Base-by-base conservation (phyloP, 2,888 invertebrate species). In the Rhagium mordax region DNA sequence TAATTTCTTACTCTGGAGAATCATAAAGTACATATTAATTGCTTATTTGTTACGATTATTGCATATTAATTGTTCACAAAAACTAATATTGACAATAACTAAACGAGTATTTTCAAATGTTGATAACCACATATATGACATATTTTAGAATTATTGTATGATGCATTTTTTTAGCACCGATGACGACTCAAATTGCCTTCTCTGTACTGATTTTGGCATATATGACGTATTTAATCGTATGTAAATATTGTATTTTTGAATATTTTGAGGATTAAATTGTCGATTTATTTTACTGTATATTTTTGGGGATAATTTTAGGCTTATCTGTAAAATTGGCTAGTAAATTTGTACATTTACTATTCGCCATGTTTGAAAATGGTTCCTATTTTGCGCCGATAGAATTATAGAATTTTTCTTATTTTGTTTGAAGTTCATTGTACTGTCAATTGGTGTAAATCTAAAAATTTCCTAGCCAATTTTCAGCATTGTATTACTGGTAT, bases 241-340 rank as follows among this genome's bases (percentile, higher is more conserved):
- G 81, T 71, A 83, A 82, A 83, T 78, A 82, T 78, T 81, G 78
- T 81, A 79, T 74, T 79, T 79, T 75, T 27, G 65, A 73, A 65
- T 64, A 73, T 62, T 70, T 71, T 71, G 62, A 27, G 15, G 7
- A 47, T 69, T 75, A 71, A 75, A n/a, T n/a, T 74, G 74, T 73
- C 66, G 55, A 61, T 70, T 77, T 74, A 68, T 73, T 75, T 78
- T 68, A 72, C 61, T 72, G 75, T 77, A 77, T 68, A 77, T 71
- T 78, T 67, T 60, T 24, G 66, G 70, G 57, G 16, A 27, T 65
- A 67, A 15, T 21, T 67, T 18, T 55, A 57, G 67, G 55, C 27
- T 41, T 55, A 67, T 6, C 41, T 61, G 61, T 21, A 21, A 61
- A 41, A 61, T 61, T 47, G 47, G 47, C 21, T 13, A 33, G 16